A percentile compares a stretch with the other conserved stretches of the same genome.
phyloP scores from a whole-genome alignment of 1,140 invertebrate genomes.

The Agrilus planipennis region DNA sequence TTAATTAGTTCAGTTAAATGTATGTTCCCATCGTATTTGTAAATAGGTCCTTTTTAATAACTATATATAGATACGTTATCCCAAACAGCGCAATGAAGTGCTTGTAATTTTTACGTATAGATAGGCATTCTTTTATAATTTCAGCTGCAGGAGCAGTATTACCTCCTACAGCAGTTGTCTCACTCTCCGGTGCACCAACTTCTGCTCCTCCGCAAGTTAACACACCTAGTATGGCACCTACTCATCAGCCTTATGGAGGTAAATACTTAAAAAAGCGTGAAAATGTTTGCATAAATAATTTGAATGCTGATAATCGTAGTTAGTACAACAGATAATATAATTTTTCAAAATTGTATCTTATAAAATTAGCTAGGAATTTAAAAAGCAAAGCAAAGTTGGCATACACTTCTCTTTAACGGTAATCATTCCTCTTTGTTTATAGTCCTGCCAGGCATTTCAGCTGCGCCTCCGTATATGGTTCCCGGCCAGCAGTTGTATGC shows the following conservation, averaged over 20 bases:
- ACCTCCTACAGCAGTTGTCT: conserved; percentile 19
- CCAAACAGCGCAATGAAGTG: conserved; percentile 3
- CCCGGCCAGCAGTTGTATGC: conserved; percentile 34
- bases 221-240: conserved; percentile 25
- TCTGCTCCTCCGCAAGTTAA: conserved; percentile 31
- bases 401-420: no score
- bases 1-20: no score
- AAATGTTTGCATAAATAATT: background rate
- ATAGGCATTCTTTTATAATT: conserved; percentile 1
- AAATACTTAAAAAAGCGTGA: no score
- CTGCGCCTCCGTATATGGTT: conserved; percentile 29
- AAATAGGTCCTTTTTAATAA: no score
- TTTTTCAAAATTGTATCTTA: no score
- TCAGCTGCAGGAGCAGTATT: conserved; percentile 4
- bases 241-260: conserved; percentile 34
- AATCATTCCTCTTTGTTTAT: no score
- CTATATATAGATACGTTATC: background rate
- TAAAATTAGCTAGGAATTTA: no score
- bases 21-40: no score
- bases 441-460: conserved; percentile 30
- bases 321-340: background rate
- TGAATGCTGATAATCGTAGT: background rate
- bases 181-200: conserved; percentile 25
- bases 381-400: no score
- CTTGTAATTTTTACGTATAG: background rate